Evolutionary conservation across 2,888 invertebrate genomes (phyloP).

Genomic region (Tetragnatha montana): DNA sequence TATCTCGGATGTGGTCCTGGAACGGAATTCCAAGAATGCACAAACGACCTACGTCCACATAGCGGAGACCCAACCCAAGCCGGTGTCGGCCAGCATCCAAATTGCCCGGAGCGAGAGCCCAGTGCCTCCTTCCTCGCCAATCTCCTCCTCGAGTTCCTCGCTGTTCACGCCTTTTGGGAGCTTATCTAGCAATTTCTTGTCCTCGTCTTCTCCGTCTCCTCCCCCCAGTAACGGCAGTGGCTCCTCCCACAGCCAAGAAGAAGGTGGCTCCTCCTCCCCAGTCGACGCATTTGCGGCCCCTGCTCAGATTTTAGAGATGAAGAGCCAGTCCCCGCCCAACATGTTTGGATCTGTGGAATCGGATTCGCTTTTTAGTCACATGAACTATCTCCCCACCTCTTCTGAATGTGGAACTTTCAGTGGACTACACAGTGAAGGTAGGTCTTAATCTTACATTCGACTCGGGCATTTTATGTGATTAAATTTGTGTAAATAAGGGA

Average conservation of each 20-base stretch:
- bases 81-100: constrained; percentile 63
- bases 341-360: constrained; percentile 46
- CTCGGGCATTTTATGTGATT: no score
- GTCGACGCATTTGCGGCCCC: constrained; percentile 40
- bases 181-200: constrained; percentile 69
- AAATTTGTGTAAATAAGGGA: no score
- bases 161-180: constrained; percentile 70
- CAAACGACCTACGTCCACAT: constrained; percentile 64
- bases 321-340: constrained; percentile 55
- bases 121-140: constrained; percentile 62
- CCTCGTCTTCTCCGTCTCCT: constrained; percentile 64
- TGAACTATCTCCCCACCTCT: constrained; percentile 44
- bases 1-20: constrained; percentile 23
- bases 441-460: no score
- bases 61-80: constrained; percentile 55
- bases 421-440: constrained; percentile 61
- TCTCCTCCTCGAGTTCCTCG: constrained; percentile 72
- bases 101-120: constrained; percentile 66
- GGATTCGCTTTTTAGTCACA: constrained; percentile 65
- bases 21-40: constrained; percentile 59
- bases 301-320: constrained; percentile 17
- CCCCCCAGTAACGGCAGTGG: constrained; percentile 46
- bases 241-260: constrained; percentile 43
- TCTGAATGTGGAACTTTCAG: constrained; percentile 55
- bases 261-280: constrained; percentile 13